Evolutionary conservation across 1,140 invertebrate species (phyloP), one percentile per base, ranked within the genome.

Genomic region (Zaprionus davidi): DNA sequence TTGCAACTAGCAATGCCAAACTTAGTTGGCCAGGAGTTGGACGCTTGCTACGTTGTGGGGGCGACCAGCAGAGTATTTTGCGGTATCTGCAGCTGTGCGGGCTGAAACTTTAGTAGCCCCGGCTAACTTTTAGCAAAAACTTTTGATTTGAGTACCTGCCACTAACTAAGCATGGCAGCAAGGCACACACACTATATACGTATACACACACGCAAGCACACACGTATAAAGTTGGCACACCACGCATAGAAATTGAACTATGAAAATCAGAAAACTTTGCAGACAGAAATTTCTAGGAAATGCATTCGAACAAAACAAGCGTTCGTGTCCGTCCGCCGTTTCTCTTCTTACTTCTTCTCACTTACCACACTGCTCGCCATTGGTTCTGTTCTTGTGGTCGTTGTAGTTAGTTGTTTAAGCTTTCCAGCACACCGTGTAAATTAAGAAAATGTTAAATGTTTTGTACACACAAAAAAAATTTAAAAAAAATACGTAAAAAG

Each of bases 241-340:
- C 80, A 88, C 83, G 83, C 84, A 87, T 84, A 69, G 84, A 90
- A 88, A 90, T 84, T 78, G 81, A 88, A 88, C 85, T 88, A 90
- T 90, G 84, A 90, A 82, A 88, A 87, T 86, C 79, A 74, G 69
- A 76, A 88, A 88, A 88, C 75, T 88, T 88, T 88, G 71, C 84
- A 88, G 84, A 88, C 84, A 77, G 76, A 84, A 88, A 84, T 88
- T 84, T 90, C 76, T 73, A 73, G 64, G 75, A 76, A 66, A 72
- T 79, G 79, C 69, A 86, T 75, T 78, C 28, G 68, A 79, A 82
- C 65, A 86, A 85, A 79, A 76, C 58, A 63, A 58, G 15, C 38
- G 41, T 60, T 36, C 41, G 15, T 44, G 15, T 44, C 41, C n/a
- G 41, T 46, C 41, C 41, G n/a, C n/a, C 41, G 31, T 34, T 31